Conservation (phyloP, 2,888 invertebrate species). For the Hoplodrina ambigua region DNA sequence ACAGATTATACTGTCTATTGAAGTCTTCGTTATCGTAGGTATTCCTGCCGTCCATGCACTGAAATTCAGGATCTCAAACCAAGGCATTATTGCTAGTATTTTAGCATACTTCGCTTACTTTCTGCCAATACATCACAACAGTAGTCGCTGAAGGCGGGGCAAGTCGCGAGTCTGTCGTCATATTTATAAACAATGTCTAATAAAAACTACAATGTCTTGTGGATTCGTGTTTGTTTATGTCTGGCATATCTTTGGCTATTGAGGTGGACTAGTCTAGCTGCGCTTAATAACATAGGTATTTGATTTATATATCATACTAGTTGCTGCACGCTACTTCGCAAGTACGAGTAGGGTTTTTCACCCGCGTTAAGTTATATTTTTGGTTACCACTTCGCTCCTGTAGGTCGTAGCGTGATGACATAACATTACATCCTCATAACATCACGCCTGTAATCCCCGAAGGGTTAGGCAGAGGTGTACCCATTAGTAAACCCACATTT, state of each 20-base stretch:
- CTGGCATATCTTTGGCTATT: constrained; percentile 24
- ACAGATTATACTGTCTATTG: no score
- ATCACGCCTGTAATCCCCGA: no score
- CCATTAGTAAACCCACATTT: no score
- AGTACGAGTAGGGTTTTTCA: no score
- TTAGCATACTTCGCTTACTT: neutral
- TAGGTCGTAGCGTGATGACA: no score
- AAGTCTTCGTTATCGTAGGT: no score
- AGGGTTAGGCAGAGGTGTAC: no score
- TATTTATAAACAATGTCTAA: constrained; percentile 46
- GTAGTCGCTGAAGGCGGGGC: neutral
- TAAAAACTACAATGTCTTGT: constrained; percentile 33
- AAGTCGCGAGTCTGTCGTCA: constrained; percentile 6
- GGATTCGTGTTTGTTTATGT: constrained; percentile 42
- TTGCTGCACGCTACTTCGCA: no score
- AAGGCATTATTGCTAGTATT: neutral
- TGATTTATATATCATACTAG: neutral
- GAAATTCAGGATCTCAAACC: neutral
- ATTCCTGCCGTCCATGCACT: no score
- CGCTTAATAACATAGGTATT: constrained; percentile 8
- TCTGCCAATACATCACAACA: neutral
- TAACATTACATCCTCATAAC: no score
- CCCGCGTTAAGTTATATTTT: no score
- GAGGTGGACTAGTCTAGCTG: neutral
- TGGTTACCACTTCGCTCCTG: no score